Conservation (phyloP, 2,888 invertebrate species). For the Notodonta dromedarius region DNA sequence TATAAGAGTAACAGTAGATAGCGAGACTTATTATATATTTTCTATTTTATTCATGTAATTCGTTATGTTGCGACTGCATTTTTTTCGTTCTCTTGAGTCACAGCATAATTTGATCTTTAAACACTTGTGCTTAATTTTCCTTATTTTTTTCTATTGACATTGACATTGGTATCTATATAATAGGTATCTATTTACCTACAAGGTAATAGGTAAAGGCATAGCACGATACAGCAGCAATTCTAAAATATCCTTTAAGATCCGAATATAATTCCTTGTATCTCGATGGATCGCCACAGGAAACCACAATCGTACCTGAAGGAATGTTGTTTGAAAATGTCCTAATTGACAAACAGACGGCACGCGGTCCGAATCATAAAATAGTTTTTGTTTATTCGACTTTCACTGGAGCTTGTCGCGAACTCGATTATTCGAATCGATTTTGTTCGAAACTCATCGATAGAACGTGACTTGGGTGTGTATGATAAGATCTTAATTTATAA, state of each 20-base stretch:
- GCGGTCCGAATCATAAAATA: conserved; percentile 40
- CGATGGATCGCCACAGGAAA: conserved; percentile 41
- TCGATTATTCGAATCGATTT: conserved; percentile 36
- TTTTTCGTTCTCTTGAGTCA: too few species aligned
- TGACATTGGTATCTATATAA: too few species aligned
- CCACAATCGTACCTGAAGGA: conserved; percentile 41
- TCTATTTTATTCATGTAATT: too few species aligned
- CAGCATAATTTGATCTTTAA: too few species aligned
- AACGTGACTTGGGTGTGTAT: conserved; percentile 40
- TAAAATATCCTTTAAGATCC: background rate
- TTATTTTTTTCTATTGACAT: too few species aligned
- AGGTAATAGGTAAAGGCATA: too few species aligned
- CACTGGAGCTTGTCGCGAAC: conserved; percentile 45
- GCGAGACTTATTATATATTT: too few species aligned
- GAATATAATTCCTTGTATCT: background rate
- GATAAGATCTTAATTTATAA: conserved; percentile 5
- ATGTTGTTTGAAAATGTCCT: conserved; percentile 47
- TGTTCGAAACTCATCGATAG: conserved; percentile 24
- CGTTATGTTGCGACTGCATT: too few species aligned
- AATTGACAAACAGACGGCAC: conserved; percentile 44
- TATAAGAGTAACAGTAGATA: too few species aligned
- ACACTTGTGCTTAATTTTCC: too few species aligned
- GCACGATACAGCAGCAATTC: too few species aligned
- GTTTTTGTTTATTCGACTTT: conserved; percentile 56
- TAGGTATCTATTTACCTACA: too few species aligned